A percentile compares a stretch with the other conserved stretches of the same genome.
These are phyloP conservation scores for Acanthosepion pharaonis DNA, from an alignment of 2,888 invertebrate species.

Conservation along the genomic window DNA sequence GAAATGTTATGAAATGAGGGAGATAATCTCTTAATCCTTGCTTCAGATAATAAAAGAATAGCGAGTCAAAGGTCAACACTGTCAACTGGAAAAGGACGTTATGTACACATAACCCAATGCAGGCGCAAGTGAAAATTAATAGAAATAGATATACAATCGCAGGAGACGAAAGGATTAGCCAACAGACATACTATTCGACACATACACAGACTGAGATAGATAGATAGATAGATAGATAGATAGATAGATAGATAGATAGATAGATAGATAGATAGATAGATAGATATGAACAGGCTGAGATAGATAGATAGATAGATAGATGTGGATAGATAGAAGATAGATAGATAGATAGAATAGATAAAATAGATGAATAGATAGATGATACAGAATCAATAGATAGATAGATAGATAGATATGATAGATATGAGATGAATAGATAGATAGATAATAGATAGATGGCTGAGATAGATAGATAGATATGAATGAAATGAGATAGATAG, in stretches of 20 bases:
- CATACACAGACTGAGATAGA: neutral
- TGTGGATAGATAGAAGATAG: neutral
- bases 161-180: neutral
- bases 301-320: neutral
- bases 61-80: neutral
- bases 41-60: neutral
- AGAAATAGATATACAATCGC: neutral
- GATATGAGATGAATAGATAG: neutral
- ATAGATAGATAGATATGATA: neutral
- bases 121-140: neutral
- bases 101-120: neutral
- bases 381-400: no score
- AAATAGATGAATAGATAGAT: neutral
- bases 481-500: no score
- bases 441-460: no score
- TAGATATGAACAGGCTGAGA: no score
- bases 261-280: neutral
- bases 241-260: neutral
- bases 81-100: neutral
- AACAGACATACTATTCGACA: neutral
- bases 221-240: neutral
- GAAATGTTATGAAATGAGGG: neutral
- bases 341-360: neutral
- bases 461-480: neutral
- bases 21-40: neutral